Base-by-base conservation (phyloP, 2,888 invertebrate genomes). In the Sycophila texana region DNA sequence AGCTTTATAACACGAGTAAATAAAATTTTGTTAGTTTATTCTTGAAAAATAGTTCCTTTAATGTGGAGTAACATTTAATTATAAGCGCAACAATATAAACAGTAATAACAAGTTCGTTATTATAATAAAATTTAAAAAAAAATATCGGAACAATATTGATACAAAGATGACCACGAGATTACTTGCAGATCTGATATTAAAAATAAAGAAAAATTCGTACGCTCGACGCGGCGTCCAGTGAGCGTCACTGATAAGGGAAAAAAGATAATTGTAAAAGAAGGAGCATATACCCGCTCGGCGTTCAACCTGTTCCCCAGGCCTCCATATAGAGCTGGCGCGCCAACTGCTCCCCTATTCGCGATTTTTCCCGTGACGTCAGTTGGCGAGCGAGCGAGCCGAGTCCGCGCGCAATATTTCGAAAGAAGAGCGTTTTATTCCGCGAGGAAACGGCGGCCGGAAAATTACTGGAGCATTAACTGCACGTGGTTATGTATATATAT, bases 361-460 rank as follows among this genome's bases (percentile, higher is more conserved):
- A 76, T 71, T 75, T 79, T 79, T 67, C 74, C 65, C 67, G 71
- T 79, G 79, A 75, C 71, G 79, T 76, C 79, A 79, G 79, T 53
- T 79, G 79, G 79, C 61, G 53, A 79, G 75, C 79, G 79, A 61
- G 68, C 4, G 18, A 14, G 14, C n/a, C 39, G 20, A 16, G 26
- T 5, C n/a, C 47, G 57, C 26, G 57, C 26, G 51, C 57, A 70
- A 76, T 76, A 63, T 57, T 58, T 22, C n/a, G 55, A 51, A 58
- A 47, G 55, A 26, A 49, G 18, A 26, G 22, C 39, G 49, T 13
- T 20, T 47, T 53, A 20, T 30, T 10, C 14, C 4, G 10, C 7
- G 3, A 13, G 57, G 20, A 30, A 16, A 67, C 22, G 12, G 67
- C 16, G n/a, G 18, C 55, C 51, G 49, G 67, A 58, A 47, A 74